These are phyloP conservation scores for Danio tinwini DNA, from an alignment of 2,797 vertebrate genomes.

Conservation along the genomic window DNA sequence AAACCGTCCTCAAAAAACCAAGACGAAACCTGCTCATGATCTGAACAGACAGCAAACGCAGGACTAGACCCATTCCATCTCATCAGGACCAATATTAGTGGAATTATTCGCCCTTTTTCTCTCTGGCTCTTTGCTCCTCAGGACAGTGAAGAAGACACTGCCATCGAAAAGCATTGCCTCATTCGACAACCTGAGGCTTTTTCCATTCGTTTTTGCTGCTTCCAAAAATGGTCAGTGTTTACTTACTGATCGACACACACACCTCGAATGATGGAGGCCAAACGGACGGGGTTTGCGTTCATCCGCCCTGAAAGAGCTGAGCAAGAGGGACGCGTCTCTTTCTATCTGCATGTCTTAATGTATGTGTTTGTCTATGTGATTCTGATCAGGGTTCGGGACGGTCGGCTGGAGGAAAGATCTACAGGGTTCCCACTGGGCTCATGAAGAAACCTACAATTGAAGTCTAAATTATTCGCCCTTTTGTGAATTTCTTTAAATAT, in stretches of 20 bases:
- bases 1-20: neutral
- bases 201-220: constrained; percentile 20
- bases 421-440: constrained; percentile 23
- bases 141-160: constrained; percentile 14
- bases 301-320: constrained; percentile 27
- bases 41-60: neutral
- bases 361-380: constrained; percentile 50
- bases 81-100: constrained; percentile 21
- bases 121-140: constrained; percentile 27
- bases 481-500: no score
- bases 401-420: constrained; percentile 14
- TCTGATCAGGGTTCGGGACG: constrained; percentile 49
- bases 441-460: neutral
- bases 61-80: constrained; percentile 1
- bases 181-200: constrained; percentile 2
- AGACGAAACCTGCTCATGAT: neutral
- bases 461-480: no score
- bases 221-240: constrained; percentile 45
- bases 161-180: constrained; percentile 20
- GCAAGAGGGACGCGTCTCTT: constrained; percentile 43
- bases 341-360: constrained; percentile 53
- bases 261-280: constrained; percentile 22
- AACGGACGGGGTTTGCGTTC: constrained; percentile 6
- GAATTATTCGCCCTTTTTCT: neutral
- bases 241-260: constrained; percentile 25